Conservation (phyloP, 35 echinoderm and acorn worm species). For the Ptychodera flava region DNA sequence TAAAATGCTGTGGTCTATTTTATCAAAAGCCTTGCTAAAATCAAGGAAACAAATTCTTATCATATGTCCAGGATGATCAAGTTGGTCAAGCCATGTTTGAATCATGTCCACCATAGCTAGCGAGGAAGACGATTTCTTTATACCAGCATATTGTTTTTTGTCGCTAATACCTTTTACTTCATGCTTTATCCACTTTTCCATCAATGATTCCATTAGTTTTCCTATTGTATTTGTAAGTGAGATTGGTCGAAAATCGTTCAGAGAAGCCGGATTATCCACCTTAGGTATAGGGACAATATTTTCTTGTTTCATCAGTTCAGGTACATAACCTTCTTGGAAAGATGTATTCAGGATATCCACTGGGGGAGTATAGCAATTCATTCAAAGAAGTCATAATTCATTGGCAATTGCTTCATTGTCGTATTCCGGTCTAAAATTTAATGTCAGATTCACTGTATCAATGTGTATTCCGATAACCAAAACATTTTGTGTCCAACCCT, state of each 20-base stretch:
- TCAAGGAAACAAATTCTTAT: not conserved
- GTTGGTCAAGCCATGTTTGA: constrained; percentile 19
- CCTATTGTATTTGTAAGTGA: constrained; percentile 41
- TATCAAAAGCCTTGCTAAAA: constrained; percentile 6
- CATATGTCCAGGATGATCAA: constrained; percentile 23
- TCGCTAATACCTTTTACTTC: constrained; percentile 22
- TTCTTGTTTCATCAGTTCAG: constrained; percentile 34
- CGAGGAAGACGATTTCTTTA: constrained; percentile 16
- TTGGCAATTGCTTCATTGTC: constrained; percentile 32
- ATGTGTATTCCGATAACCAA: no score
- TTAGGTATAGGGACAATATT: constrained; percentile 44
- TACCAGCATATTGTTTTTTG: constrained; percentile 31
- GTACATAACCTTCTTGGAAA: constrained; percentile 18
- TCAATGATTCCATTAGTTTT: no score
- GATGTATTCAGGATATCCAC: constrained; percentile 36
- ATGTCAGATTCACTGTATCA: no score
- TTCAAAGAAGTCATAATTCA: constrained; percentile 15
- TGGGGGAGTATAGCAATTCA: constrained; percentile 19
- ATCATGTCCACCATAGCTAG: constrained; percentile 36
- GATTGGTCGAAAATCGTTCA: constrained; percentile 29
- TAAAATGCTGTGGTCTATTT: not conserved
- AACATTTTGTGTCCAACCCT: no score
- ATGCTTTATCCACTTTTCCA: constrained; percentile 26
- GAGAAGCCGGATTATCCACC: constrained; percentile 3
- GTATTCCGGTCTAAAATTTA: no score